Percentiles rank a stretch among this genome's conserved stretches.
phyloP scores from a whole-genome alignment of 2,113 vertebrate genomes.

The Mellivora capensis region DNA sequence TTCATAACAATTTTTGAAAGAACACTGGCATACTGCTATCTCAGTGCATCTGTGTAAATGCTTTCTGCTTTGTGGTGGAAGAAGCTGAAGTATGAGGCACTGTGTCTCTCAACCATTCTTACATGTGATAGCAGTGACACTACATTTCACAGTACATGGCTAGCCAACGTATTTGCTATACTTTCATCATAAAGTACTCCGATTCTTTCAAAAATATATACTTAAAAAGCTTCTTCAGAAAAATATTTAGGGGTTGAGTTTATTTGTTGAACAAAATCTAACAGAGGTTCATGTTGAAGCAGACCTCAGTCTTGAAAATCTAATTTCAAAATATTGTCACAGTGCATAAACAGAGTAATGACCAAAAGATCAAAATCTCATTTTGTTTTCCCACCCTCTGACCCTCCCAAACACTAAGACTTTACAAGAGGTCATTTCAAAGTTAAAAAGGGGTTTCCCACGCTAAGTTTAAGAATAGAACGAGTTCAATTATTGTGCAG shows the following conservation, averaged over 20 bases:
- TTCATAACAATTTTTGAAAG: not conserved
- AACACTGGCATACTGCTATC: not conserved
- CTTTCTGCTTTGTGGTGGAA: no score
- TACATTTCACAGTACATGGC: not conserved
- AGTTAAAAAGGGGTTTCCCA: not conserved
- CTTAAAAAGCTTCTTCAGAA: not conserved
- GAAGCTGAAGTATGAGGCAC: not conserved
- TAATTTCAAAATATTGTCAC: not conserved
- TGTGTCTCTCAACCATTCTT: no score
- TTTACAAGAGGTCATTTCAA: not conserved
- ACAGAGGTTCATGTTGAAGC: not conserved
- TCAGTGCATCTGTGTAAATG: not conserved
- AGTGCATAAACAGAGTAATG: not conserved
- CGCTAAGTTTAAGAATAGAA: not conserved
- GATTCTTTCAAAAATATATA: not conserved
- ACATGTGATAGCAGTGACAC: rapidly evolving
- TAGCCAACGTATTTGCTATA: not conserved
- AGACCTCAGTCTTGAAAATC: not conserved
- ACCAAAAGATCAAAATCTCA: not conserved
- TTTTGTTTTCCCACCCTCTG: not conserved
- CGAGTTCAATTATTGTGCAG: not conserved
- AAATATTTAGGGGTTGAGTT: not conserved
- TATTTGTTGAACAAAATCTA: not conserved
- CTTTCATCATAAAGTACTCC: not conserved
- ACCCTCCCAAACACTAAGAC: not conserved